Percentiles rank a stretch among this genome's conserved stretches.
Conservation (phyloP, 2,797 vertebrate genomes). For the Luscinia megarhynchos region DNA sequence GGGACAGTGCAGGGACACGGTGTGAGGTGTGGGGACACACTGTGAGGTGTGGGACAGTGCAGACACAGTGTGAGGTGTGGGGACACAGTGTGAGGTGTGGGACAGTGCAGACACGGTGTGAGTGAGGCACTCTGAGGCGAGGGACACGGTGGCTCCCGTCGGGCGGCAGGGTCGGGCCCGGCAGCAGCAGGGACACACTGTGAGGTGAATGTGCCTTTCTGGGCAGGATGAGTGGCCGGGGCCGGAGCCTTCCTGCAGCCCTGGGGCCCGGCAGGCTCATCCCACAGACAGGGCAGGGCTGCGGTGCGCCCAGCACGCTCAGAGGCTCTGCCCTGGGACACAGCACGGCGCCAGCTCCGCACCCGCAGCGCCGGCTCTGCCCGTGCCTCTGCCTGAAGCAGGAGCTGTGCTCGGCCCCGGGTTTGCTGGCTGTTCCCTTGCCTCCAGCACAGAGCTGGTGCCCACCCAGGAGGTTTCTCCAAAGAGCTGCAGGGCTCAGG, state of each 20-base stretch:
- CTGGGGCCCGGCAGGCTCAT: not conserved
- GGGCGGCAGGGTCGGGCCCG: not conserved
- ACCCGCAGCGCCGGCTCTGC: not conserved
- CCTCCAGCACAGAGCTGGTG: accelerated
- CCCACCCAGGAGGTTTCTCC: not conserved
- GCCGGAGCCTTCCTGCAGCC: not conserved
- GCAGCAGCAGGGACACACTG: not conserved
- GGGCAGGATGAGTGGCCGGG: not conserved
- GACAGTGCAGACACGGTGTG: too few relatives aligned
- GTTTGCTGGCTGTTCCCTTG: not conserved
- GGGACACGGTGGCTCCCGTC: not conserved
- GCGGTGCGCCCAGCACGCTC: too few relatives aligned
- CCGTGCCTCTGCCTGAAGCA: not conserved
- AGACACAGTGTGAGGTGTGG: not conserved
- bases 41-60: not conserved
- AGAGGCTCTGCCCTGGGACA: not conserved
- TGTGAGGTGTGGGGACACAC: not conserved
- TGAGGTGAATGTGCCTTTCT: not conserved
- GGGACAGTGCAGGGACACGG: too few relatives aligned
- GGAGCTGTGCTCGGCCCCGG: not conserved
- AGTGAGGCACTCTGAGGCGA: too few relatives aligned
- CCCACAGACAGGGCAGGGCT: not conserved
- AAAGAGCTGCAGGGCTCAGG: not conserved
- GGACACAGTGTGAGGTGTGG: not conserved
- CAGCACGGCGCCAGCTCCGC: not conserved